Evolutionary conservation across 2,888 invertebrate genomes (phyloP), one percentile per base, ranked within the genome.

Genomic region (Neria commutata): DNA sequence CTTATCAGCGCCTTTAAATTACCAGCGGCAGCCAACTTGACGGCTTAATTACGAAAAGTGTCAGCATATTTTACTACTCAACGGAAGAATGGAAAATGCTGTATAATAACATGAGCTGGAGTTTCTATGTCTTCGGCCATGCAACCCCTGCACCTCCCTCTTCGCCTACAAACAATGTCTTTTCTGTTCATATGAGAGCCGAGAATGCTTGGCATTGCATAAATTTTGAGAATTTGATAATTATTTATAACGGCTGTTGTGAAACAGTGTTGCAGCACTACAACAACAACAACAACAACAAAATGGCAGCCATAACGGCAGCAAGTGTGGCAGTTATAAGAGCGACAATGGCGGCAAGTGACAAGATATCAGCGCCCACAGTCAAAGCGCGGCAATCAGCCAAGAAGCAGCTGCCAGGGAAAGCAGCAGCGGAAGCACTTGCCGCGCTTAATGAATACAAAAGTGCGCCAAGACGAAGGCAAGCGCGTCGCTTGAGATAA

Each of bases 1-100:
- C 63, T 64, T 65, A 69, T 67, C 66, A 55, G 11, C n/a, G n/a
- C n/a, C n/a, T 6, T n/a, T 37, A 37, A 37, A 37, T 37, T 37
- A n/a, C 42, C 21, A 17, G 42, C 14, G 21, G 21, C 42, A n/a
- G 19, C 42, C 5, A 5, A 42, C 21, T 21, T 21, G 42, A 42
- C 17, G 21, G 19, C 42, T 42, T 21, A 19, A 19, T 42, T 42
- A 14, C 42, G 21, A 21, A 42, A 42, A 42, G 19, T 42, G 42
- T 42, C 42, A 42, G 5, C 6, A 42, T 42, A 14, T 19, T 8
- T 29, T 29, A 29, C 11, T n/a, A n/a, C n/a, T n/a, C n/a, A n/a
- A n/a, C n/a, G n/a, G n/a, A n/a, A n/a, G n/a, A n/a, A n/a, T n/a
- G n/a, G n/a, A 42, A 19, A 42, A 42, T 42, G 6, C 29, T 8